Evolutionary conservation across 2,888 invertebrate species (phyloP).

Genomic region (Temnothorax rugatulus): DNA sequence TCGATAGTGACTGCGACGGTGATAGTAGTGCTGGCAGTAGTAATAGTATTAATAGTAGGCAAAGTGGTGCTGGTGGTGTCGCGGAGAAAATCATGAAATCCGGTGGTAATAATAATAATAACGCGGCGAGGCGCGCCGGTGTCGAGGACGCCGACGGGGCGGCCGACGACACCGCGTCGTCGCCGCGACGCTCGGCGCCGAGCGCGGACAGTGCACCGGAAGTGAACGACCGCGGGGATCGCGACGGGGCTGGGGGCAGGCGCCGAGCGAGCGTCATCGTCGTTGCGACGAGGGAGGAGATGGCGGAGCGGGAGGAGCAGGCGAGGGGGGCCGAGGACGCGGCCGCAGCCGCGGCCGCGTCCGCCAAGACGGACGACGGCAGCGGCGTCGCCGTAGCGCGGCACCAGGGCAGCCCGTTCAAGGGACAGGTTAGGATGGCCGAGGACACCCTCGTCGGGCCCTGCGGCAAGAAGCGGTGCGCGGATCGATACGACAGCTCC

Average conservation of each 20-base stretch:
- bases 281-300: constrained; percentile 79
- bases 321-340: constrained; percentile 11
- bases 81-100: constrained; percentile 29
- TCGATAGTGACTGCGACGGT: constrained; percentile 47
- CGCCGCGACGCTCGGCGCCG: constrained; percentile 30
- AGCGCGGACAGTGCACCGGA: constrained; percentile 48
- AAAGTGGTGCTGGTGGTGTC: constrained; percentile 53
- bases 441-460: constrained; percentile 83
- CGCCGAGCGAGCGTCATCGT: constrained; percentile 86
- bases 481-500: constrained; percentile 97
- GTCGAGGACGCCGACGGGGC: constrained; percentile 36
- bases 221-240: constrained; percentile 55
- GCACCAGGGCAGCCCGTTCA: constrained; percentile 79
- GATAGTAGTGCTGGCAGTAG: constrained; percentile 36
- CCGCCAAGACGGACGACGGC: constrained; percentile 51
- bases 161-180: constrained; percentile 4
- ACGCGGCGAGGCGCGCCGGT: constrained; percentile 41
- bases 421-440: constrained; percentile 82
- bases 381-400: constrained; percentile 70
- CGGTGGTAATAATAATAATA: constrained; percentile 42
- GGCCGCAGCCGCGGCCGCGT: constrained; percentile 56
- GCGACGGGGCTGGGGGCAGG: constrained; percentile 66
- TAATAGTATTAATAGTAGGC: constrained; percentile 44
- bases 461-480: constrained; percentile 94
- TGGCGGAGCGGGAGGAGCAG: background rate